Evolutionary conservation across 2,113 vertebrate species (phyloP).

Genomic region (Charina bottae): DNA sequence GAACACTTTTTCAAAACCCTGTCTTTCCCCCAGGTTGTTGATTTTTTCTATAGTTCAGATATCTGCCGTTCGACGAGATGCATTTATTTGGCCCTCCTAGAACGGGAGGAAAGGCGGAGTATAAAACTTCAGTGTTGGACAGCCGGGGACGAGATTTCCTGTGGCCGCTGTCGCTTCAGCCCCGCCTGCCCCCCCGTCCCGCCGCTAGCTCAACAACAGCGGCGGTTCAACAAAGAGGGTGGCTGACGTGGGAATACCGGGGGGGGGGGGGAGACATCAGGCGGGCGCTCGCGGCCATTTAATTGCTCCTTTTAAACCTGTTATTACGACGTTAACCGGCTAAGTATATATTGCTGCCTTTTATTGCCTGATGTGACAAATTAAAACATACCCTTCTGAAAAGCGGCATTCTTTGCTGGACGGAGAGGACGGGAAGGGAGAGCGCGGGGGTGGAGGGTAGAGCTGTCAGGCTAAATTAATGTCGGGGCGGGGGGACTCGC

Average conservation of each 20-base stretch:
- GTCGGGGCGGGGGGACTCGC: slow-evolving; percentile 44
- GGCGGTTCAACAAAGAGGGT: slow-evolving; percentile 65
- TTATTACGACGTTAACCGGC: slow-evolving; percentile 64
- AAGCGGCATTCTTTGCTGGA: slow-evolving; percentile 58
- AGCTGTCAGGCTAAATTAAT: slow-evolving; percentile 70
- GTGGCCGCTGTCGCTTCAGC: slow-evolving; percentile 15
- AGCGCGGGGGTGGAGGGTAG: slow-evolving; percentile 38
- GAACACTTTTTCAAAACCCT: neutral
- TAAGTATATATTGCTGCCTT: slow-evolving; percentile 63
- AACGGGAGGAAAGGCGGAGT: neutral
- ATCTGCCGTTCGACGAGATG: neutral
- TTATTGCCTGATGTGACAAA: slow-evolving; percentile 69
- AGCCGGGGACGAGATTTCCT: neutral
- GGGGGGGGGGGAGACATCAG: slow-evolving; percentile 30
- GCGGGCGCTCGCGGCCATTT: slow-evolving; percentile 64
- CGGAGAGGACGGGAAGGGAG: slow-evolving; percentile 3
- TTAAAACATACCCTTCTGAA: slow-evolving; percentile 65
- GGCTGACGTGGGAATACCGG: slow-evolving; percentile 65
- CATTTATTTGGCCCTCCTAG: neutral
- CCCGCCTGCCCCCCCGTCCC: slow-evolving; percentile 18
- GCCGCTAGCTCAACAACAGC: slow-evolving; percentile 65
- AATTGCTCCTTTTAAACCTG: slow-evolving; percentile 65
- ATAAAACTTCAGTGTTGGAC: neutral
- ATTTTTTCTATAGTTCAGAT: neutral
- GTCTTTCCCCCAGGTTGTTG: neutral